phyloP scores from a whole-genome alignment of 1,140 invertebrate genomes.

The Drosophila pachea region DNA sequence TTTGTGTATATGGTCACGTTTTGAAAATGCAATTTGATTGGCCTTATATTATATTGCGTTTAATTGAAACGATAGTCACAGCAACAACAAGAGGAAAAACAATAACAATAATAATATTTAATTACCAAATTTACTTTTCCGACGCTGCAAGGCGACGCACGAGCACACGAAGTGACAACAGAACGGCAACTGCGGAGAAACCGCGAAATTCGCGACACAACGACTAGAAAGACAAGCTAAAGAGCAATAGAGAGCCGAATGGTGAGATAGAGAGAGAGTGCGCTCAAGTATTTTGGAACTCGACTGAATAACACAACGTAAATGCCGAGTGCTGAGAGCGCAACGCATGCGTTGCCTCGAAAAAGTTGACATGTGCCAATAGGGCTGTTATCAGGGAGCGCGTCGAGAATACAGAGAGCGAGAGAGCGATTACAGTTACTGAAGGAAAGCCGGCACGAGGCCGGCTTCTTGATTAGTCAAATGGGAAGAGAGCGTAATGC shows the following conservation, averaged over 20 bases:
- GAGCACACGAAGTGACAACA: constrained; percentile 47
- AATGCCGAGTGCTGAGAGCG: constrained; percentile 1
- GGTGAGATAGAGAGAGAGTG: neutral
- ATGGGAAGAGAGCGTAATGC: neutral
- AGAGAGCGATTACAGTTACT: neutral
- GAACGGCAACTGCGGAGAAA: constrained; percentile 38
- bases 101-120: constrained; percentile 48
- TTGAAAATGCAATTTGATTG: constrained; percentile 36
- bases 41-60: constrained; percentile 30
- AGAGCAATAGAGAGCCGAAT: neutral
- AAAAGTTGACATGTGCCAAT: constrained; percentile 3
- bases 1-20: constrained; percentile 16
- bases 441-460: constrained; percentile 16
- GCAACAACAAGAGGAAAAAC: constrained; percentile 14
- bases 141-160: constrained; percentile 21
- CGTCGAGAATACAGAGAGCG: neutral
- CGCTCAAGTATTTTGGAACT: neutral
- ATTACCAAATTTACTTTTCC: constrained; percentile 52
- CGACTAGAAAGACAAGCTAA: neutral
- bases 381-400: constrained; percentile 5
- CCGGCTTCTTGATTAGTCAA: constrained; percentile 22
- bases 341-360: constrained; percentile 27
- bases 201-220: constrained; percentile 39
- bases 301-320: neutral
- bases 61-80: constrained; percentile 1